Evolutionary conservation across 2,888 invertebrate genomes (phyloP).

Genomic region (Lepidochrysops patricia): DNA sequence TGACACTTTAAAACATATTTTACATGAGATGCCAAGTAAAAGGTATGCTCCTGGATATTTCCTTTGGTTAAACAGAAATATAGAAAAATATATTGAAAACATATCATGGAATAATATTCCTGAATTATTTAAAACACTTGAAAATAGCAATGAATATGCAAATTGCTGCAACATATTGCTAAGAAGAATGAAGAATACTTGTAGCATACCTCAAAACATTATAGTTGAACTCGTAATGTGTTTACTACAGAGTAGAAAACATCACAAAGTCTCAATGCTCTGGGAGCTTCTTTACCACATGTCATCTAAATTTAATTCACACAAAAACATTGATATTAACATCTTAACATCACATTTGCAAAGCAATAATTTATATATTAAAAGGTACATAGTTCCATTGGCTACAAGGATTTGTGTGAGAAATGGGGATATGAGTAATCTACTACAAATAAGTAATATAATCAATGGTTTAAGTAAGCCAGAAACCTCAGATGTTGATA

Average conservation of each 20-base stretch:
- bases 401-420: conserved; percentile 34
- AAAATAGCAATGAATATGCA: conserved; percentile 39
- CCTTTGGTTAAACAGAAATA: conserved; percentile 41
- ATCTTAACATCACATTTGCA: conserved; percentile 29
- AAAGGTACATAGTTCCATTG: conserved; percentile 50
- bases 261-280: conserved; percentile 29
- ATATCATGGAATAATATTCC: conserved; percentile 37
- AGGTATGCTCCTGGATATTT: conserved; percentile 38
- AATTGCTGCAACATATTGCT: conserved; percentile 37
- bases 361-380: conserved; percentile 33
- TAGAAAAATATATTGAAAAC: conserved; percentile 34
- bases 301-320: conserved; percentile 33
- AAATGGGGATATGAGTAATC: conserved; percentile 23
- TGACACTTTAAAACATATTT: conserved; percentile 29
- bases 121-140: conserved; percentile 32
- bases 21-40: conserved; percentile 33
- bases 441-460: conserved; percentile 33
- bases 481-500: conserved; percentile 46
- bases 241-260: conserved; percentile 28
- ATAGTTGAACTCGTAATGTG: conserved; percentile 32
- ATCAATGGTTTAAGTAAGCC: conserved; percentile 42
- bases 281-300: conserved; percentile 52
- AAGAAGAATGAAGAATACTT: conserved; percentile 34
- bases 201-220: conserved; percentile 26
- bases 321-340: conserved; percentile 25